Base-by-base conservation (phyloP, 35 echinoderm and acorn worm species). In the Stichopus chloronotus region DNA sequence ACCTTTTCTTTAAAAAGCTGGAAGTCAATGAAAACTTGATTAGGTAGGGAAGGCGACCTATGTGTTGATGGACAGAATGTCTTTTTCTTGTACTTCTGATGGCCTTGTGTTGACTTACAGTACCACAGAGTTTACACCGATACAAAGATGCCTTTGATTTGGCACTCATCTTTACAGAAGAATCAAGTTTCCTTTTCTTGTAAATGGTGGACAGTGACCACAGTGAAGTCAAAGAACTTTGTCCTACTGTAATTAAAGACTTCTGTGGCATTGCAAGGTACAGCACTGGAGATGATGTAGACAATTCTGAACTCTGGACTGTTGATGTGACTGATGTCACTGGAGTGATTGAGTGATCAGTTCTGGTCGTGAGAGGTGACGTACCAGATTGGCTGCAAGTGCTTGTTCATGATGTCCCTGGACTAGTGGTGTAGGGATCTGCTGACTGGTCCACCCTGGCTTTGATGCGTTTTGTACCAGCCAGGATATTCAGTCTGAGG, bases 381-480 rank as follows among this genome's bases (percentile, higher is more conserved):
- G 30, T 43, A 43, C 30, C 30, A 43, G 30, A 43, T 43, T 43
- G 30, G 30, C 30, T 43, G 30, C 30, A 43, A 43, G 30, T 43
- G 30, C 30, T 43, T 43, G 30, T 43, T 43, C 1, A 43, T 43
- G 30, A 43, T 3, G 30, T 43, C 30, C 30, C 30, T 43, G 30
- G 30, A 43, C n/a, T n/a, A n/a, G 30, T 43, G 30, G 30, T 43
- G 30, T 43, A 43, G 30, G 30, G 30, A 43, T 43, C 30, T 43
- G 30, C 30, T 43, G 30, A 43, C 30, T 43, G 30, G 30, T 43
- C 30, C 30, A 43, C 30, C 55, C 93, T 94, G 20, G 63, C 72
- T 76, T 94, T 94, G 60, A 84, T 2, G 58, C 25, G 16, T 83
- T 78, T 94, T 20, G 85, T 90, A 1, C 93, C 93, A 90, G 93